Conservation (phyloP, 2,797 vertebrate species). For the Cyclura pinguis region DNA sequence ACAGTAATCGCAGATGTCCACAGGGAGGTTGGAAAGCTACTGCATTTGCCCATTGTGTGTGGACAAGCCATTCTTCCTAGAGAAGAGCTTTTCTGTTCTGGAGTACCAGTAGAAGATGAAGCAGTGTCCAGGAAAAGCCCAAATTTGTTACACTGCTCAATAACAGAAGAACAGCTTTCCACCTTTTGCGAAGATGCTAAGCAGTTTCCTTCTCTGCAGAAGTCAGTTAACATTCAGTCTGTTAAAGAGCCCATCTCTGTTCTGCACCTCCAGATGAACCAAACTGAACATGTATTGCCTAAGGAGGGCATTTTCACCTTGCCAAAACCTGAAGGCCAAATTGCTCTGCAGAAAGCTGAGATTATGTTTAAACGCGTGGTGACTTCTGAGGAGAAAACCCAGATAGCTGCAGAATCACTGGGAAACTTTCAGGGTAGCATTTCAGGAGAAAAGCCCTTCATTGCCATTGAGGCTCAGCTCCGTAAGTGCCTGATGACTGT, state of each 20-base stretch:
- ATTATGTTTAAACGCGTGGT: constrained; percentile 77
- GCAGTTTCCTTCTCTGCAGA: constrained; percentile 74
- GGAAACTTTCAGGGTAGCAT: constrained; percentile 77
- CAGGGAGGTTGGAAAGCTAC: constrained; percentile 78
- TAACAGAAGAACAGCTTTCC: constrained; percentile 79
- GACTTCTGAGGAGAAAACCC: constrained; percentile 79
- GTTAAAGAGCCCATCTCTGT: constrained; percentile 71
- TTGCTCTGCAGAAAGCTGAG: constrained; percentile 81
- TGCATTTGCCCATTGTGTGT: constrained; percentile 83
- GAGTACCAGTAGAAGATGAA: constrained; percentile 77
- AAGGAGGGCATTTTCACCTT: constrained; percentile 83
- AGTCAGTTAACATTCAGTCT: constrained; percentile 67
- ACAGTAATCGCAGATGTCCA: constrained; percentile 73
- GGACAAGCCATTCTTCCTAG: constrained; percentile 81
- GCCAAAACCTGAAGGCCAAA: constrained; percentile 77
- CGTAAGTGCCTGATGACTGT: constrained; percentile 80
- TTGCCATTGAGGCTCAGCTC: constrained; percentile 76
- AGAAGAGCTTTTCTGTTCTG: constrained; percentile 79
- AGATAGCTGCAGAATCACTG: constrained; percentile 80
- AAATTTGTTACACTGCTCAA: constrained; percentile 79
- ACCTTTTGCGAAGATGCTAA: constrained; percentile 77
- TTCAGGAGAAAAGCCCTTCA: constrained; percentile 72
- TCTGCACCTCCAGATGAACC: constrained; percentile 80
- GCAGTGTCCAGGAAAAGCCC: constrained; percentile 78
- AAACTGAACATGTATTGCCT: constrained; percentile 75